Percentiles rank a stretch among this genome's conserved stretches.
These are phyloP conservation scores for Rousettus leschenaultii DNA, from an alignment of 2,113 vertebrate genomes.

Conservation along the genomic window DNA sequence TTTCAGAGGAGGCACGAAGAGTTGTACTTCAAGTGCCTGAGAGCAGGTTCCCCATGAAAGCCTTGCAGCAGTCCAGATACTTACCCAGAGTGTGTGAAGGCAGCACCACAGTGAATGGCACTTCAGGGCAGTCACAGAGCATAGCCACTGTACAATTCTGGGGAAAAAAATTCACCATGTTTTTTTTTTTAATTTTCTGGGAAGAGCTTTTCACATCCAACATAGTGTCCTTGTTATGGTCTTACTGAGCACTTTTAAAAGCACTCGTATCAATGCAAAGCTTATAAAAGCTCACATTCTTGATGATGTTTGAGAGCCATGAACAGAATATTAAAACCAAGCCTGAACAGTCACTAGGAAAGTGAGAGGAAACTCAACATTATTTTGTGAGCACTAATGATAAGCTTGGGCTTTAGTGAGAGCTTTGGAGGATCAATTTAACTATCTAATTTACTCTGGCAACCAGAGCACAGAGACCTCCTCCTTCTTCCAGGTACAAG, in stretches of 20 bases:
- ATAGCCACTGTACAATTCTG: rapidly evolving
- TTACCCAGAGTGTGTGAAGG: background rate
- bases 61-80: too few relatives aligned
- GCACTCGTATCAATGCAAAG: background rate
- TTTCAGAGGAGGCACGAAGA: background rate
- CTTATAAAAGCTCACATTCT: background rate
- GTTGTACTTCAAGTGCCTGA: background rate
- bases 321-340: background rate
- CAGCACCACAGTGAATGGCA: rapidly evolving
- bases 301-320: background rate
- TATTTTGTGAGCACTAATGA: background rate
- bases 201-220: background rate
- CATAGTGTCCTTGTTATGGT: slow-evolving; percentile 17
- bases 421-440: background rate
- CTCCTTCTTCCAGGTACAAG: background rate
- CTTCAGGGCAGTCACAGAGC: background rate
- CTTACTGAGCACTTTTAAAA: background rate
- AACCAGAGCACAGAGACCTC: background rate
- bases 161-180: background rate
- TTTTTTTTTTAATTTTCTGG: slow-evolving; percentile 1
- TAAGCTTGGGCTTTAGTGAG: background rate
- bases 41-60: background rate
- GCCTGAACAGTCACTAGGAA: background rate
- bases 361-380: slow-evolving; percentile 16
- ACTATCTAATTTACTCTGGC: background rate